Evolutionary conservation across 2,797 vertebrate genomes (phyloP).

Genomic region (Melanotaenia pygmaea): DNA sequence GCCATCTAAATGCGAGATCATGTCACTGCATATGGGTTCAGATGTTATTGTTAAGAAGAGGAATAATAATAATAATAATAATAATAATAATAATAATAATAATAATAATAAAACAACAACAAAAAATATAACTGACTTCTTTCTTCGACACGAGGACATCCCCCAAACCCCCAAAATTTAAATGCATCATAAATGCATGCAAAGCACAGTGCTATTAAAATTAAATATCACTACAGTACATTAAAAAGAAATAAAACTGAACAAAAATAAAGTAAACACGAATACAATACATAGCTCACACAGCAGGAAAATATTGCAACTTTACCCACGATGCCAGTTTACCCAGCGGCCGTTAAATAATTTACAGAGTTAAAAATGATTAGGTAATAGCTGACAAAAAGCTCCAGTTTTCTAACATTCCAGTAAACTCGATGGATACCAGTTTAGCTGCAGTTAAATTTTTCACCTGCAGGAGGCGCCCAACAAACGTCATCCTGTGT

Average conservation of each 20-base stretch:
- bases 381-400: slow-evolving; percentile 12
- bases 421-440: slow-evolving; percentile 38
- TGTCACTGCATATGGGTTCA: background rate
- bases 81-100: background rate
- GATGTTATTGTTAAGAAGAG: background rate
- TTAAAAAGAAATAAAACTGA: background rate
- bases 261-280: background rate
- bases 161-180: background rate
- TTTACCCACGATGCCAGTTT: background rate
- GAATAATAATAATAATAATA: background rate
- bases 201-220: background rate
- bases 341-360: background rate
- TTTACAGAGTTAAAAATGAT: background rate
- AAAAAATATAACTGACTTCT: too few relatives aligned
- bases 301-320: too few relatives aligned
- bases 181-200: background rate
- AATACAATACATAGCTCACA: background rate
- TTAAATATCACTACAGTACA: too few relatives aligned
- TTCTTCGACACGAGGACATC: background rate
- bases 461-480: slow-evolving; percentile 59
- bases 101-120: too few relatives aligned
- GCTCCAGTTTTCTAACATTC: slow-evolving; percentile 42
- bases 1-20: slow-evolving; percentile 30
- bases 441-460: slow-evolving; percentile 37
- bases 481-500: background rate